Evolutionary conservation across 2,113 vertebrate species (phyloP).

Genomic region (Pelodiscus sinensis): DNA sequence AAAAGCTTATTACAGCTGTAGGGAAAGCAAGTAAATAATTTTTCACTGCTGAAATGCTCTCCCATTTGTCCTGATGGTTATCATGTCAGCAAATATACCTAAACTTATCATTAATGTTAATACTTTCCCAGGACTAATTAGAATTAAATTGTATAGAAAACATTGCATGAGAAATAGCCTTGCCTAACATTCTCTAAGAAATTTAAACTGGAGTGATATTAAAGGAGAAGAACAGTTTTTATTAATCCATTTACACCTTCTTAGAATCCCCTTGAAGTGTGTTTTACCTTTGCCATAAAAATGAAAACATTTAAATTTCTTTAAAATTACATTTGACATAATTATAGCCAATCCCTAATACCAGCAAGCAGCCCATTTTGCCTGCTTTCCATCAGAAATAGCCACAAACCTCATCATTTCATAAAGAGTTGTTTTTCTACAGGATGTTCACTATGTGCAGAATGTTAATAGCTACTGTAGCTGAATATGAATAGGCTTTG

Average conservation of each 20-base stretch:
- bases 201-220: not conserved
- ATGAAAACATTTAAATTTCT: slow-evolving; percentile 86
- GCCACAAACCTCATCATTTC: slow-evolving; percentile 78
- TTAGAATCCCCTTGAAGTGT: slow-evolving; percentile 72
- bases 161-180: slow-evolving; percentile 24
- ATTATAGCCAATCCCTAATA: slow-evolving; percentile 77
- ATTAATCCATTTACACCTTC: slow-evolving; percentile 64
- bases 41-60: not conserved
- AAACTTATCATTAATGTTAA: slow-evolving; percentile 34
- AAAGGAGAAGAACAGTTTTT: slow-evolving; percentile 30
- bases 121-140: slow-evolving; percentile 66
- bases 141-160: slow-evolving; percentile 62
- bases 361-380: slow-evolving; percentile 68
- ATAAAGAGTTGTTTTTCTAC: slow-evolving; percentile 82
- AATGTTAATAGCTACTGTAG: slow-evolving; percentile 87
- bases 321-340: slow-evolving; percentile 83
- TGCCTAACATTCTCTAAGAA: not conserved
- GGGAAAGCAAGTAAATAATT: not conserved
- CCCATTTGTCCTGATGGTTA: slow-evolving; percentile 45
- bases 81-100: slow-evolving; percentile 30
- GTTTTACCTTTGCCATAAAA: slow-evolving; percentile 79
- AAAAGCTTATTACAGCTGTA: not conserved
- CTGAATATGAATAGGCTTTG: slow-evolving; percentile 89
- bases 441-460: slow-evolving; percentile 84
- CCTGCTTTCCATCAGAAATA: slow-evolving; percentile 69